Percentiles rank a stretch among this genome's conserved stretches.
Conservation (phyloP, 23 tunicate species). For the Aplidium turbinatum region DNA sequence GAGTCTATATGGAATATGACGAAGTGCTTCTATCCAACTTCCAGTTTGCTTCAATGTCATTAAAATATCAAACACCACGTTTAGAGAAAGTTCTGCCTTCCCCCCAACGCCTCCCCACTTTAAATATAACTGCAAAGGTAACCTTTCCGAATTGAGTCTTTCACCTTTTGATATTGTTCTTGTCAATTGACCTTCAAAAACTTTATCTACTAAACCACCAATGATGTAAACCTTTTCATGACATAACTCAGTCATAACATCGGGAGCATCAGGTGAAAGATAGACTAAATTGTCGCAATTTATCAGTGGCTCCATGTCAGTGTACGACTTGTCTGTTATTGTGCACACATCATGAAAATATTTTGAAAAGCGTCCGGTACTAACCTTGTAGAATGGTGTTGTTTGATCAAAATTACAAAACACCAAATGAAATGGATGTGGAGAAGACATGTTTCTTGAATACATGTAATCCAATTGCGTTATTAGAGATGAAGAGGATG, state of each 20-base stretch:
- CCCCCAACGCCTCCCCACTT: constrained; percentile 63
- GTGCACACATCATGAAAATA: background rate
- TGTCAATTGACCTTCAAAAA: constrained; percentile 1
- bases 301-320: constrained; percentile 9
- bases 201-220: constrained; percentile 59
- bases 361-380: background rate
- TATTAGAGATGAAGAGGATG: background rate
- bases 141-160: constrained; percentile 1
- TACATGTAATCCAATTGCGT: background rate
- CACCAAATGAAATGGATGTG: constrained; percentile 20
- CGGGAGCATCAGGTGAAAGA: constrained; percentile 58
- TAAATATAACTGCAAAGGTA: constrained; percentile 49
- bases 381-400: background rate
- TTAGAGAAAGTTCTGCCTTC: constrained; percentile 30
- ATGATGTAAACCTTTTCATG: constrained; percentile 54
- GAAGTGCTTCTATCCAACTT: constrained; percentile 58
- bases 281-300: constrained; percentile 42
- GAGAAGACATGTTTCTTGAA: background rate
- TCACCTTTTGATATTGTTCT: constrained; percentile 20
- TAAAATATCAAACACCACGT: constrained; percentile 30
- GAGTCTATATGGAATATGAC: constrained; percentile 47
- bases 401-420: constrained; percentile 12
- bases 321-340: background rate
- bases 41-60: constrained; percentile 42
- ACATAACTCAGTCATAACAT: constrained; percentile 29